Conservation (phyloP, 2,888 invertebrate species). For the Pimpla rufipes region DNA sequence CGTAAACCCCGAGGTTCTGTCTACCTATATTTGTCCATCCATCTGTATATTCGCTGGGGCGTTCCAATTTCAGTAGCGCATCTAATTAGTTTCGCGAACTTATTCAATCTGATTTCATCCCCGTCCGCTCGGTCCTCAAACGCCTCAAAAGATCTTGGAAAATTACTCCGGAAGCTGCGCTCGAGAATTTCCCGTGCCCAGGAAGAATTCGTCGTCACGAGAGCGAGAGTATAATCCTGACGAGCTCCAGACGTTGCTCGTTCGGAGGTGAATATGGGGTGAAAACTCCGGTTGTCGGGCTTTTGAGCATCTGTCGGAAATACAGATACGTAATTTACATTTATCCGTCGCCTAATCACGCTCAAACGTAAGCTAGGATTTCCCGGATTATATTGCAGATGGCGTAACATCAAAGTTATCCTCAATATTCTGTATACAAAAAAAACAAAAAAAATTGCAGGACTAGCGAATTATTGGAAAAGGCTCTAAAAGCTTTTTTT, state of each 20-base stretch:
- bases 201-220: background rate
- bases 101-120: conserved; percentile 43
- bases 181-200: conserved; percentile 17
- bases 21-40: conserved; percentile 5
- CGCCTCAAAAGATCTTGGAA: conserved; percentile 3
- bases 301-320: background rate
- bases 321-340: background rate
- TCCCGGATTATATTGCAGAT: background rate
- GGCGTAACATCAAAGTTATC: too few relatives aligned
- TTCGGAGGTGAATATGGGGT: background rate
- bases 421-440: too few relatives aligned
- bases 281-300: background rate
- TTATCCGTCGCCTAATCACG: background rate
- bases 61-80: conserved; percentile 39
- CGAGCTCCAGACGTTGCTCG: conserved; percentile 5
- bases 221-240: conserved; percentile 13
- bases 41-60: background rate
- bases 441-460: background rate
- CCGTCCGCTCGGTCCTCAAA: background rate
- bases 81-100: conserved; percentile 52
- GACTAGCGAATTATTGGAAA: background rate
- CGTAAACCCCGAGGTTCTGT: background rate
- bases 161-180: conserved; percentile 27
- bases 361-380: background rate
- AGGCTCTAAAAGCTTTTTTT: background rate